A percentile compares a stretch with the other conserved stretches of the same genome.
These are phyloP conservation scores for Taenaris catops DNA, from an alignment of 2,888 invertebrate genomes.

Conservation along the genomic window DNA sequence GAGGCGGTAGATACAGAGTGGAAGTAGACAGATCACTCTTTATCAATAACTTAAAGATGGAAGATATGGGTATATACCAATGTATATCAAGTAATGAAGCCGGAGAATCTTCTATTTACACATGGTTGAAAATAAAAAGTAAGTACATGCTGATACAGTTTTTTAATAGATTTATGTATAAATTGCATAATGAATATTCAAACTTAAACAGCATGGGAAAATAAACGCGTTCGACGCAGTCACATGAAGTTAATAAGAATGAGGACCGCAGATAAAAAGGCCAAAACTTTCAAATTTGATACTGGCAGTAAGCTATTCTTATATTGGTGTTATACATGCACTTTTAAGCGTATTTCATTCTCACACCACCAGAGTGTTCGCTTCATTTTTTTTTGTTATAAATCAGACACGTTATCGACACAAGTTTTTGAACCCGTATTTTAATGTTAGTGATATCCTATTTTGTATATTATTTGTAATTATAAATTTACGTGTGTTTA, in stretches of 20 bases:
- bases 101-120: constrained; percentile 92
- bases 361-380: constrained; percentile 47
- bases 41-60: constrained; percentile 88
- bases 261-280: constrained; percentile 78
- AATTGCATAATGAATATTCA: constrained; percentile 34
- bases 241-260: constrained; percentile 83
- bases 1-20: constrained; percentile 84
- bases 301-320: constrained; percentile 76
- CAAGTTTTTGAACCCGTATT: neutral
- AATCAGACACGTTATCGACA: constrained; percentile 8
- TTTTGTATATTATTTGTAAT: constrained; percentile 1
- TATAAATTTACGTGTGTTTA: no score
- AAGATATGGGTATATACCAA: constrained; percentile 96
- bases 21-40: constrained; percentile 90
- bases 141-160: constrained; percentile 73
- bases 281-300: constrained; percentile 81
- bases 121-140: constrained; percentile 98
- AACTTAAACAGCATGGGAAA: constrained; percentile 60
- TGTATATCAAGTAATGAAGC: constrained; percentile 95
- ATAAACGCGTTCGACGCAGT: constrained; percentile 76
- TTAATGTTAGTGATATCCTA: neutral
- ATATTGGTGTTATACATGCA: constrained; percentile 18
- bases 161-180: constrained; percentile 3
- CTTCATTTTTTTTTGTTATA: constrained; percentile 36
- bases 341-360: constrained; percentile 37